Evolutionary conservation across 2,888 invertebrate species (phyloP).

Genomic region (Crocallis elinguaria): DNA sequence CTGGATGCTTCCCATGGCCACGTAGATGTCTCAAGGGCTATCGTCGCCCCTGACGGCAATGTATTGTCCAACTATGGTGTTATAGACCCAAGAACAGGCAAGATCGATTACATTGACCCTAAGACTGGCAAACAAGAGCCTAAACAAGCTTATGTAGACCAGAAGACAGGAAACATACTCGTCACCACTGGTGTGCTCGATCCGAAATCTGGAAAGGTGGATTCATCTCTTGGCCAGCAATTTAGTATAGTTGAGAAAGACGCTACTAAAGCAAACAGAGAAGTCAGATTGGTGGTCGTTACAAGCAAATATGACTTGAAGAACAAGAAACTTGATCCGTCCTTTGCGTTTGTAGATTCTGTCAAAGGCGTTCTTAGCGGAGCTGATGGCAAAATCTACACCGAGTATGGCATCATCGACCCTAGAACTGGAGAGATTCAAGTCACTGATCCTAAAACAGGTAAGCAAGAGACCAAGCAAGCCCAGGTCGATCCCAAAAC

Average conservation of each 20-base stretch:
- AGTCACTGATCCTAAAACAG: constrained; percentile 72
- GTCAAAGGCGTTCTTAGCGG: constrained; percentile 80
- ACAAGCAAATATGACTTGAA: constrained; percentile 86
- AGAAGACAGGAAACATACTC: constrained; percentile 88
- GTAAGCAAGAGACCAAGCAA: constrained; percentile 72
- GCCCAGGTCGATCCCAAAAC: constrained; percentile 81
- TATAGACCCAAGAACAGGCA: constrained; percentile 87
- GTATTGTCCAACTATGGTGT: constrained; percentile 87
- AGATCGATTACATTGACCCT: constrained; percentile 86
- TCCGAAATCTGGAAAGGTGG: constrained; percentile 87
- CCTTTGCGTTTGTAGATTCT: constrained; percentile 79
- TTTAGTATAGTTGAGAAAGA: constrained; percentile 88
- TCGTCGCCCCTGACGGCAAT: constrained; percentile 82
- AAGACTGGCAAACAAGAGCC: constrained; percentile 87
- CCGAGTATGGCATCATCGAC: constrained; percentile 86
- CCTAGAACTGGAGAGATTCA: constrained; percentile 84
- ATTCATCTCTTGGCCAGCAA: constrained; percentile 87
- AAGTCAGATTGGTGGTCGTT: constrained; percentile 84
- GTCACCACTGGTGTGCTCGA: constrained; percentile 86
- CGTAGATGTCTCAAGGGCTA: constrained; percentile 85
- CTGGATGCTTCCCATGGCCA: constrained; percentile 76
- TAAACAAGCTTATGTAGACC: constrained; percentile 88
- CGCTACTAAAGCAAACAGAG: constrained; percentile 86
- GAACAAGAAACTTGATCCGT: constrained; percentile 77
- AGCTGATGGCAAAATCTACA: constrained; percentile 87